phyloP scores from a whole-genome alignment of 2,797 vertebrate genomes.

The Thamnophis elegans region DNA sequence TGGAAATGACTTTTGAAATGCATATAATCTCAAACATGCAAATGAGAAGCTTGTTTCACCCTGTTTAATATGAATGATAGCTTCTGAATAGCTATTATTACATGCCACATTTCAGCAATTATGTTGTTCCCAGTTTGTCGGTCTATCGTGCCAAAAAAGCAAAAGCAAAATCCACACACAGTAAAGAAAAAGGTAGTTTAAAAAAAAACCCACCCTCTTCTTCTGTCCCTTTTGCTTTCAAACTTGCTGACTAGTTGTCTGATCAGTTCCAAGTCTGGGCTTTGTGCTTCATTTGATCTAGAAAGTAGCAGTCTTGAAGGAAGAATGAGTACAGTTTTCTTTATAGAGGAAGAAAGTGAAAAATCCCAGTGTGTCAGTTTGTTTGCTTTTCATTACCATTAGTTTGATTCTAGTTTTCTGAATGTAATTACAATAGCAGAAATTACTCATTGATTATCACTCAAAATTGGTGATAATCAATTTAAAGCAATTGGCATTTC shows the following conservation, averaged over 20 bases:
- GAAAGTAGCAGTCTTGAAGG: not conserved
- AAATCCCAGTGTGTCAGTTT: not conserved
- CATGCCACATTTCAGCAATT: slow-evolving; percentile 95
- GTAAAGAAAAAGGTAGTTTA: not conserved
- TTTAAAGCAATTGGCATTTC: slow-evolving; percentile 11
- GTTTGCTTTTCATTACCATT: slow-evolving; percentile 11
- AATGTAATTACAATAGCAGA: not conserved
- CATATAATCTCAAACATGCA: slow-evolving; percentile 99
- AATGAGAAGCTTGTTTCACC: slow-evolving; percentile 98
- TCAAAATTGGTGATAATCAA: slow-evolving; percentile 7
- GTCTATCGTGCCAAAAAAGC: slow-evolving; percentile 60
- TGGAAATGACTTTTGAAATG: slow-evolving; percentile 99
- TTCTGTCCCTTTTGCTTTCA: slow-evolving; percentile 3
- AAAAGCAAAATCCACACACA: not conserved
- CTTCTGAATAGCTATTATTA: slow-evolving; percentile 99
- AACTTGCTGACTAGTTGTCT: not conserved
- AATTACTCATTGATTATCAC: slow-evolving; percentile 5
- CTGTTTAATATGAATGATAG: slow-evolving; percentile 99
- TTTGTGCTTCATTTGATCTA: not conserved
- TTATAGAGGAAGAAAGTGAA: slow-evolving; percentile 4
- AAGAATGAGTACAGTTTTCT: not conserved
- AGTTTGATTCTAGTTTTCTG: not conserved
- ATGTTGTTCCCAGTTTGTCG: slow-evolving; percentile 92
- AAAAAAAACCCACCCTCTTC: not conserved
- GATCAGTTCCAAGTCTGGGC: accelerated